These are phyloP conservation scores for Petaurus breviceps DNA, from an alignment of 2,113 vertebrate species.

Conservation along the genomic window DNA sequence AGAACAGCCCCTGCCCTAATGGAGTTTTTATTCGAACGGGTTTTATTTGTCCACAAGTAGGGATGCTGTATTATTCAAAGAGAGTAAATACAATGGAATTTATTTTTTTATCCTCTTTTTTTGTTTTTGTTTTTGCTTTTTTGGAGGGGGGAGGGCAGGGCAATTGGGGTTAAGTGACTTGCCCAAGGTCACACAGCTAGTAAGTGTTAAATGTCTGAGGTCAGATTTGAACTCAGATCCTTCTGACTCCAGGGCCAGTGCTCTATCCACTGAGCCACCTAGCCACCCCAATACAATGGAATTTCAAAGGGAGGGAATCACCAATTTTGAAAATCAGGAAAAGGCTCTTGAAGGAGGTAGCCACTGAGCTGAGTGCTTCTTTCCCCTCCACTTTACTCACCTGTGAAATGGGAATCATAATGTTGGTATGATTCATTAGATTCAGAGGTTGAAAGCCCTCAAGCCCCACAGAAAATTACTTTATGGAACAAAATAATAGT, in stretches of 20 bases:
- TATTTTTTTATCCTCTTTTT: too few species aligned
- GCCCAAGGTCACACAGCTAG: too few species aligned
- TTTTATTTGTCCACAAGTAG: neutral
- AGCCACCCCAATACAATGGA: neutral
- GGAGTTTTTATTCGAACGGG: neutral
- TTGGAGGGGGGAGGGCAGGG: too few species aligned
- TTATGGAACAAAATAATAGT: slow-evolving; percentile 3
- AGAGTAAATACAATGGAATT: neutral
- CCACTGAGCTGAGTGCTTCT: neutral
- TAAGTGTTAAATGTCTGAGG: too few species aligned
- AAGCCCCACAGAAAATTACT: neutral
- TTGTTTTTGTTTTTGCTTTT: too few species aligned
- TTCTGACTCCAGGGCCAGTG: too few species aligned
- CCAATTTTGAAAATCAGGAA: neutral
- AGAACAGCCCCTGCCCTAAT: neutral
- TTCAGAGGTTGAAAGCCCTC: slow-evolving; percentile 21
- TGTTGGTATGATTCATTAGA: slow-evolving; percentile 7
- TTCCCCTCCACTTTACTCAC: slow-evolving; percentile 57
- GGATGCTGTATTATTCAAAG: neutral
- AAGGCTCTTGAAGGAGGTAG: neutral
- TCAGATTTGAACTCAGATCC: too few species aligned
- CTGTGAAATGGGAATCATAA: slow-evolving; percentile 34
- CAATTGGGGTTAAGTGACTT: too few species aligned
- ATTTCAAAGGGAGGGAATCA: neutral
- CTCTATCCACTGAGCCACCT: too few species aligned